Evolutionary conservation across 1,140 invertebrate genomes (phyloP), one percentile per base, ranked within the genome.

Genomic region (Drosophila ohnishii): DNA sequence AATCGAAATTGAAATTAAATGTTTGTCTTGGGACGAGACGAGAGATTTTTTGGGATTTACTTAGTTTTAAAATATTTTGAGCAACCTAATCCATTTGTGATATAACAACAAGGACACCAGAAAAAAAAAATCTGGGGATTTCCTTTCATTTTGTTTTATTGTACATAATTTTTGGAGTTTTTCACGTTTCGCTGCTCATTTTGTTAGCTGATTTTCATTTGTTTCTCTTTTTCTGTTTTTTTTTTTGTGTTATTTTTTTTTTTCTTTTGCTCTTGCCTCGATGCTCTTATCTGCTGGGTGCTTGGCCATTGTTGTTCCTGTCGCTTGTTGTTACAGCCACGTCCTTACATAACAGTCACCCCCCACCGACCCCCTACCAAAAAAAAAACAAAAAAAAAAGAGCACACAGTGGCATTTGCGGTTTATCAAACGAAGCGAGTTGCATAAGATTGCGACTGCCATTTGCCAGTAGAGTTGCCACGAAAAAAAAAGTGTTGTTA

Each of bases 361-460:
- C 40, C 30, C 37, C 14, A 1, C 1, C 42, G 5, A 11, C 13
- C 3, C 22, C n/a, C 28, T 9, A 14, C 3, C 11, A 25, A 25
- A 50, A 34, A n/a, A n/a, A 25, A 25, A 50, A 34, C 11, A 25
- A 25, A 50, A 34, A 25, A 25, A 50, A 34, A 53, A 67, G 44
- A 55, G 51, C 22, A 65, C 61, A 42, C 62, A 59, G 66, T 44
- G 39, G 40, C 48, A 47, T 56, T 71, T 71, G 67, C 48, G 69
- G 53, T 72, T 72, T 72, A 72, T 72, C 69, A 72, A 72, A 71
- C 69, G 69, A 40, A 59, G 69, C 69, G 44, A 72, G 69, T 72
- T 72, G 69, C 69, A 72, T 72, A 72, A 72, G 69, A 72, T 72
- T 57, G 51, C 53, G 37, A 61, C 14, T 63, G 60, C 35, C 60